Conservation (phyloP, 2,113 vertebrate species). For the Chascanopsetta lugubris region DNA sequence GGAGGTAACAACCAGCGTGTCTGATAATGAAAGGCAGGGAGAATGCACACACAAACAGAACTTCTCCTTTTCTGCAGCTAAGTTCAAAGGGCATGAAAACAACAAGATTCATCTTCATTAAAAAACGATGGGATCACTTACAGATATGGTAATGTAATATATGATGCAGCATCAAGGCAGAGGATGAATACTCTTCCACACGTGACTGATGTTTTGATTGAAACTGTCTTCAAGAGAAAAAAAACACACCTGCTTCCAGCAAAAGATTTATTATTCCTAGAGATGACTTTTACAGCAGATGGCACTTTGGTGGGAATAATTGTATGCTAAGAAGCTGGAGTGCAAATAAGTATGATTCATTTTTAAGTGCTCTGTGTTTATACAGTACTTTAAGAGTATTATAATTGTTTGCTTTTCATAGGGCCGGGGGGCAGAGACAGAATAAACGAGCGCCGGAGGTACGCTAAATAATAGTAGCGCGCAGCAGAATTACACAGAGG, state of each 20-base stretch:
- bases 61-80: not conserved
- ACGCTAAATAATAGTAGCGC: constrained; percentile 48
- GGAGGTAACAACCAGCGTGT: constrained; percentile 14
- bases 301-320: constrained; percentile 45
- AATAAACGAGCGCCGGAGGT: constrained; percentile 57
- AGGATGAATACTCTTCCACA: constrained; percentile 17
- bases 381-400: constrained; percentile 51
- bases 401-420: constrained; percentile 61
- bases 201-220: constrained; percentile 21
- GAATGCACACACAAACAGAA: constrained; percentile 25
- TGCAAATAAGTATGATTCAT: constrained; percentile 64
- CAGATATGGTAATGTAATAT: constrained; percentile 15
- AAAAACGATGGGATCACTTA: constrained; percentile 10
- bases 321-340: constrained; percentile 46
- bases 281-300: constrained; percentile 49
- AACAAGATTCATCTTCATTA: constrained; percentile 8
- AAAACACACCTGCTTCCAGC: constrained; percentile 19
- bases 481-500: constrained; percentile 18
- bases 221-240: not conserved
- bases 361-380: constrained; percentile 63
- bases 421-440: constrained; percentile 39
- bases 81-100: not conserved
- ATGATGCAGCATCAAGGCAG: constrained; percentile 6
- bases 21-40: constrained; percentile 7
- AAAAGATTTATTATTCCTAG: constrained; percentile 30